Evolutionary conservation across 2,797 vertebrate species (phyloP).

Genomic region (Argentina silus): DNA sequence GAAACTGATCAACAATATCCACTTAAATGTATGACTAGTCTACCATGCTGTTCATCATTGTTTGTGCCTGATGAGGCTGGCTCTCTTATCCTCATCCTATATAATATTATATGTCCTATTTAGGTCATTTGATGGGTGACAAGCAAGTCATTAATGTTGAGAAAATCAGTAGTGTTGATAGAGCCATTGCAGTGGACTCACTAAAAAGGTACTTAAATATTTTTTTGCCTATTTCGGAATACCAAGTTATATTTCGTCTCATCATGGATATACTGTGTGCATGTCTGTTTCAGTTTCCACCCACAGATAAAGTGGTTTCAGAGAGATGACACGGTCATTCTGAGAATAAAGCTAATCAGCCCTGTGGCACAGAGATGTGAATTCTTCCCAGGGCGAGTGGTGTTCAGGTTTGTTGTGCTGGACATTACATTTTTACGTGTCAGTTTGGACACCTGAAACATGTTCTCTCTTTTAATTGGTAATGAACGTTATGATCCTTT

Average conservation of each 20-base stretch:
- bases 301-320: slow-evolving; percentile 77
- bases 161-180: not conserved
- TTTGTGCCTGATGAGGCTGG: not conserved
- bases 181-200: not conserved
- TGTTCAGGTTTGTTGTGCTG: slow-evolving; percentile 73
- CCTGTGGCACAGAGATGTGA: slow-evolving; percentile 68
- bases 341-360: slow-evolving; percentile 69
- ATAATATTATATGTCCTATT: not conserved
- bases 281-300: slow-evolving; percentile 64
- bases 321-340: slow-evolving; percentile 39
- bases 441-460: not conserved
- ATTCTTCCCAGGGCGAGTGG: slow-evolving; percentile 66
- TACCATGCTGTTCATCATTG: not conserved
- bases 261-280: not conserved
- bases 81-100: not conserved
- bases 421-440: too few relatives aligned
- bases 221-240: not conserved
- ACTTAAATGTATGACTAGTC: not conserved
- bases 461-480: not conserved
- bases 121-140: slow-evolving; percentile 31
- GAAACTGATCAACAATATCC: not conserved
- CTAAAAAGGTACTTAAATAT: slow-evolving; percentile 47
- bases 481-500: too few relatives aligned
- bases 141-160: not conserved
- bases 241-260: not conserved